phyloP scores from a whole-genome alignment of 2,888 invertebrate genomes.

The Oligia fasciuncula region DNA sequence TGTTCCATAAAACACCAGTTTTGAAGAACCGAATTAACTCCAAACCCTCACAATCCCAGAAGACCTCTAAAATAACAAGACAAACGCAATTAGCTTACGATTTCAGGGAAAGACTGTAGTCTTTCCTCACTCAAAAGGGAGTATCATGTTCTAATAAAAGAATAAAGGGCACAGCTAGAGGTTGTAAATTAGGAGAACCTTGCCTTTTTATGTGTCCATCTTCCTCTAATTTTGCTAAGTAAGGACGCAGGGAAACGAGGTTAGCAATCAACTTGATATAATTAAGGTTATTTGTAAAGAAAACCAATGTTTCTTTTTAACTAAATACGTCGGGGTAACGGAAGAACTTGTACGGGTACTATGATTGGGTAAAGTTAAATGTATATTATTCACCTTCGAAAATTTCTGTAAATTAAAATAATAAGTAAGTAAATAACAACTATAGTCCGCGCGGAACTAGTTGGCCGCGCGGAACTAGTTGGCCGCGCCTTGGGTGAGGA shows the following conservation, averaged over 20 bases:
- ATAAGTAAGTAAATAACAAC: too few relatives aligned
- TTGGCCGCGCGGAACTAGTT: too few relatives aligned
- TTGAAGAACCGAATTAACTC: constrained; percentile 33
- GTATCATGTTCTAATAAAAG: constrained; percentile 30
- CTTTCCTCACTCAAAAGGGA: constrained; percentile 16
- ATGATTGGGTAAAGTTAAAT: background rate
- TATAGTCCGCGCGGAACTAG: too few relatives aligned
- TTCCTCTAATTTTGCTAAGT: constrained; percentile 23
- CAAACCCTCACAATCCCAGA: constrained; percentile 17
- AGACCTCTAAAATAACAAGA: constrained; percentile 28
- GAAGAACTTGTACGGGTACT: background rate
- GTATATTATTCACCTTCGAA: background rate
- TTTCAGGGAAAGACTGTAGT: constrained; percentile 22
- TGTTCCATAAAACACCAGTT: constrained; percentile 25
- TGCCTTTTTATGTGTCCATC: constrained; percentile 15
- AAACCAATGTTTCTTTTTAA: constrained; percentile 5
- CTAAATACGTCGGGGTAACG: background rate
- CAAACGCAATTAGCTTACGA: constrained; percentile 38
- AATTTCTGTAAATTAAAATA: too few relatives aligned
- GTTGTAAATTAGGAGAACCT: constrained; percentile 25
- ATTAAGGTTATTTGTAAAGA: constrained; percentile 17
- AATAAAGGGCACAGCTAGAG: background rate
- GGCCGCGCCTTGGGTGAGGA: too few relatives aligned
- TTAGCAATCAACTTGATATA: constrained; percentile 40
- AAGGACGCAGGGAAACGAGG: constrained; percentile 25